Conservation (phyloP, 1,140 invertebrate species). For the Anoplophora glabripennis region DNA sequence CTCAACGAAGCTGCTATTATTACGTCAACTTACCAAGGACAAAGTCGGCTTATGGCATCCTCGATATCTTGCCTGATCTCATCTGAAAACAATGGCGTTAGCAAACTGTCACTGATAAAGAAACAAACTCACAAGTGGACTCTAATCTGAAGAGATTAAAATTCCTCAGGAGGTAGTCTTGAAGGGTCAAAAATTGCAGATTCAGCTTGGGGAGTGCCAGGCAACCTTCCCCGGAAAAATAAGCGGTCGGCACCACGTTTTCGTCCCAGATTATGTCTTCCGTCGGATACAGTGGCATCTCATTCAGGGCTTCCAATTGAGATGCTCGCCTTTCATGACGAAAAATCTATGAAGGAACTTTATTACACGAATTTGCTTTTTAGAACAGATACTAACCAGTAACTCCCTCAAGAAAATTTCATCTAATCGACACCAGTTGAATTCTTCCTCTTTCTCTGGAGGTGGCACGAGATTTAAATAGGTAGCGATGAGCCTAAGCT, state of each 20-base stretch:
- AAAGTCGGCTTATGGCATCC: conserved; percentile 89
- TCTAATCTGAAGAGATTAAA: conserved; percentile 97
- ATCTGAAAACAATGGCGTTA: conserved; percentile 59
- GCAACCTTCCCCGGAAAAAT: conserved; percentile 93
- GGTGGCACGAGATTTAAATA: conserved; percentile 84
- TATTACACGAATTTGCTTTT: neutral
- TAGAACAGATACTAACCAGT: conserved; percentile 58
- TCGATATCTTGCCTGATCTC: conserved; percentile 99
- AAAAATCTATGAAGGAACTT: conserved; percentile 60
- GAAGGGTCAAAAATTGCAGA: conserved; percentile 96
- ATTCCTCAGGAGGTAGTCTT: conserved; percentile 97
- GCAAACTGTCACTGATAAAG: neutral
- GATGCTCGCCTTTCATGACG: conserved; percentile 86
- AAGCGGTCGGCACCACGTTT: conserved; percentile 96
- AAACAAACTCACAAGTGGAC: conserved; percentile 82
- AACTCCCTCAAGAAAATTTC: conserved; percentile 82
- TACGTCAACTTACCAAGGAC: conserved; percentile 90
- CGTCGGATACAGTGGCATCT: conserved; percentile 98
- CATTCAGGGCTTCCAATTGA: conserved; percentile 92
- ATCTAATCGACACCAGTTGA: conserved; percentile 72
- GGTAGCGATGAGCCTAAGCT: conserved; percentile 79
- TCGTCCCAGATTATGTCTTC: conserved; percentile 99
- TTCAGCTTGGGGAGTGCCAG: conserved; percentile 97
- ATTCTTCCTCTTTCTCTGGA: conserved; percentile 63
- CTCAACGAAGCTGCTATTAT: too few relatives aligned